These are phyloP conservation scores for Lasius platythorax DNA, from an alignment of 2,888 invertebrate genomes.

Conservation along the genomic window DNA sequence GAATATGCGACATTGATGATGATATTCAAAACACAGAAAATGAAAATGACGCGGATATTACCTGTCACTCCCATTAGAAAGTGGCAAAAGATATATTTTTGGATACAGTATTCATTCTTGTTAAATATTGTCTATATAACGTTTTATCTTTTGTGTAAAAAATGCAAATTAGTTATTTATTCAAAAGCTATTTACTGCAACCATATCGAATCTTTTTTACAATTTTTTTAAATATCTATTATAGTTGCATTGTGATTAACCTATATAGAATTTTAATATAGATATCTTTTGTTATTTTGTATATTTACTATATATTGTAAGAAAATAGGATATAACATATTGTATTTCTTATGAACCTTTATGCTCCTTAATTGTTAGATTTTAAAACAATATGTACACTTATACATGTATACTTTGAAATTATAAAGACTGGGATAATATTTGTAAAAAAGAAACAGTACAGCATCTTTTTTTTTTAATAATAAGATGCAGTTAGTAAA, in stretches of 20 bases:
- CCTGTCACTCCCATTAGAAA: constrained; percentile 81
- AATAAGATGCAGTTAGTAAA: constrained; percentile 14
- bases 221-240: background rate
- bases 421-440: constrained; percentile 29
- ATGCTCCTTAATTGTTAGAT: constrained; percentile 6
- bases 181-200: background rate
- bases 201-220: background rate
- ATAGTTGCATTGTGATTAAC: background rate
- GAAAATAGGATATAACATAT: background rate
- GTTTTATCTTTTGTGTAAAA: constrained; percentile 26
- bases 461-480: background rate
- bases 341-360: constrained; percentile 11
- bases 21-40: constrained; percentile 82
- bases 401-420: background rate
- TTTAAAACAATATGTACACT: background rate
- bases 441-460: constrained; percentile 1
- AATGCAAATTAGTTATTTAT: constrained; percentile 21
- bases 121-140: background rate
- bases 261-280: constrained; percentile 2
- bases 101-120: background rate
- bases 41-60: constrained; percentile 78
- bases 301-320: constrained; percentile 1
- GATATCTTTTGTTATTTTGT: constrained; percentile 10
- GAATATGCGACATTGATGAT: constrained; percentile 83
- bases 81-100: background rate